A percentile compares a stretch with the other conserved stretches of the same genome.
Evolutionary conservation across 2,113 vertebrate genomes (phyloP).

Genomic region (Grammomys surdaster): DNA sequence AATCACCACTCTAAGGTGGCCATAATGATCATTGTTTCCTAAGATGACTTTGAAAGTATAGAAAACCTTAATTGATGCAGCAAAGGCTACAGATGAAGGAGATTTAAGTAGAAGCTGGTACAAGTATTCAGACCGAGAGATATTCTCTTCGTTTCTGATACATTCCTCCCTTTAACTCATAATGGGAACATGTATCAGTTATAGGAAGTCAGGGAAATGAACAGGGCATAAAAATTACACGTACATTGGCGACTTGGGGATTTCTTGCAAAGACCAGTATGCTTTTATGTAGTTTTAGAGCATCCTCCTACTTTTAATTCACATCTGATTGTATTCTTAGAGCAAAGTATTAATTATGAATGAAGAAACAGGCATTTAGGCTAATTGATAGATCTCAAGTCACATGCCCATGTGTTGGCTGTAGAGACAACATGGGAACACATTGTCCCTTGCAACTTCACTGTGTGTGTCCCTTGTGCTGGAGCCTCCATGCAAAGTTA

Average conservation of each 20-base stretch:
- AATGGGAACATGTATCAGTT: neutral
- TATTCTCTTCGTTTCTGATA: neutral
- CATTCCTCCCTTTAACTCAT: neutral
- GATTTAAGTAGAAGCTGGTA: slow-evolving; percentile 22
- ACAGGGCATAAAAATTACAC: slow-evolving; percentile 17
- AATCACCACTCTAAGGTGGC: neutral
- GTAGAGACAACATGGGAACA: neutral
- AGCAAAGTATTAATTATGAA: neutral
- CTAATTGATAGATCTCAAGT: neutral
- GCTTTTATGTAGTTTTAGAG: slow-evolving; percentile 26
- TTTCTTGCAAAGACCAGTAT: neutral
- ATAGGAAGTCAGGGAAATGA: slow-evolving; percentile 4
- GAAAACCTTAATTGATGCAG: neutral
- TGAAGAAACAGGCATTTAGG: neutral
- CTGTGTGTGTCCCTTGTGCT: neutral
- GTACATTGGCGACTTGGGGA: neutral
- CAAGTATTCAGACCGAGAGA: neutral
- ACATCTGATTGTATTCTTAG: neutral
- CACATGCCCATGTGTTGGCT: neutral
- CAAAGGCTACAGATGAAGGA: neutral
- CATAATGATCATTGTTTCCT: neutral
- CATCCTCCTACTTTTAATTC: neutral
- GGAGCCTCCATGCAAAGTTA: neutral
- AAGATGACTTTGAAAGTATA: slow-evolving; percentile 1
- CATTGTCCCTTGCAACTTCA: neutral